Evolutionary conservation across 2,888 invertebrate species (phyloP).

Genomic region (Fragum whitleyi): DNA sequence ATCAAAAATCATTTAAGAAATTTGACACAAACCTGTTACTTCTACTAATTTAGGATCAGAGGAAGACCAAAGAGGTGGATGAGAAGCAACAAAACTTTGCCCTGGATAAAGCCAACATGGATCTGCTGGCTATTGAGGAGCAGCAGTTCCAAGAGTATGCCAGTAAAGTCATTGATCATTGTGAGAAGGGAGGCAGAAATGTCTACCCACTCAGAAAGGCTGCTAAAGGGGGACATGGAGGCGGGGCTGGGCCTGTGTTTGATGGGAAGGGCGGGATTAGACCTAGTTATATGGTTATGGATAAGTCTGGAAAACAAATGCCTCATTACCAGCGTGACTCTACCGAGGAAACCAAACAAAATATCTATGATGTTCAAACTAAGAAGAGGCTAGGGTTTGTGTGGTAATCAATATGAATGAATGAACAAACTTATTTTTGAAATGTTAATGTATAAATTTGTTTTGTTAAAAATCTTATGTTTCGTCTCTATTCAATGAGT

Average conservation of each 20-base stretch:
- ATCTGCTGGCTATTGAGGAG: conserved; percentile 82
- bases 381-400: conserved; percentile 84
- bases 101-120: conserved; percentile 80
- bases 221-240: conserved; percentile 81
- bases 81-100: conserved; percentile 70
- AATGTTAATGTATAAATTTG: neutral
- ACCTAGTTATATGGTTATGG: conserved; percentile 83
- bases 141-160: conserved; percentile 85
- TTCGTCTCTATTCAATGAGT: too few relatives aligned
- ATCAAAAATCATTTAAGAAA: too few relatives aligned
- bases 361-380: conserved; percentile 78
- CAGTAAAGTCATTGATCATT: conserved; percentile 83
- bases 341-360: conserved; percentile 81
- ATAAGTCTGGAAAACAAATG: conserved; percentile 82
- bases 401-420: conserved; percentile 74
- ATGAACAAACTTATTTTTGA: neutral
- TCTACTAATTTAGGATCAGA: conserved; percentile 63
- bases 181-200: conserved; percentile 84
- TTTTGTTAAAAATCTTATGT: neutral
- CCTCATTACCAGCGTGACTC: conserved; percentile 81
- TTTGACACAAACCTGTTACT: too few relatives aligned
- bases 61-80: conserved; percentile 62
- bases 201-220: conserved; percentile 83
- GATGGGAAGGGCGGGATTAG: conserved; percentile 83
- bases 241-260: conserved; percentile 82